A percentile compares a stretch with the other conserved stretches of the same genome.
Conservation (phyloP, 2,797 vertebrate species). For the Micropoecilia bifurca region DNA sequence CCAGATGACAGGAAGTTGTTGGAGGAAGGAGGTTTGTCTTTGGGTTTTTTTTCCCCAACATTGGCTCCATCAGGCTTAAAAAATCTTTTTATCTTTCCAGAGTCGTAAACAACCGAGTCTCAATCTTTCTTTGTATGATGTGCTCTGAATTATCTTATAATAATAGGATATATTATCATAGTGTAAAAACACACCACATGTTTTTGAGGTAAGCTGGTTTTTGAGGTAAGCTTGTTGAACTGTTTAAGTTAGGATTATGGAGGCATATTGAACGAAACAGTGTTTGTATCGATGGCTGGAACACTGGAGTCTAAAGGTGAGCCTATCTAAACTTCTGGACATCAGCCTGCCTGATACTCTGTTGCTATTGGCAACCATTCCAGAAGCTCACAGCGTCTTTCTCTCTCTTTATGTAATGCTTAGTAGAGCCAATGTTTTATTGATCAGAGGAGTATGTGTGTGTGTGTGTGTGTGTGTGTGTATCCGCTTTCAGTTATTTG, state of each 20-base stretch:
- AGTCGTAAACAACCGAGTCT: neutral
- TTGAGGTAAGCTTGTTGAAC: neutral
- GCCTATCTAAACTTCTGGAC: neutral
- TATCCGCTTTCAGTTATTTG: neutral
- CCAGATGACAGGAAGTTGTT: too few species aligned
- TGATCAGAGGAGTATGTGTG: neutral
- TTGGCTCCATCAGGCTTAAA: neutral
- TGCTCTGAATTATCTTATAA: neutral
- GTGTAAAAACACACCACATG: too few species aligned
- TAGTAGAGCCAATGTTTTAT: neutral
- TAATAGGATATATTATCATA: too few species aligned
- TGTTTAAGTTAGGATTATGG: neutral
- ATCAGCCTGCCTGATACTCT: neutral
- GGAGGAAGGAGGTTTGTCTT: too few species aligned
- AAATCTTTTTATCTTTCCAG: neutral
- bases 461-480: neutral
- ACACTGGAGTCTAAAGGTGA: neutral
- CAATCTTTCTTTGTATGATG: neutral
- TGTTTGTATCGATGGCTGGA: neutral
- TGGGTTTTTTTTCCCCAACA: too few species aligned
- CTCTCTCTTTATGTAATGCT: constrained; percentile 45
- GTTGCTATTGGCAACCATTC: constrained; percentile 57
- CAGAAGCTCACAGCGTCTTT: constrained; percentile 21
- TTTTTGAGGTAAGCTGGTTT: neutral
- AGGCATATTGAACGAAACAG: neutral